phyloP scores from a whole-genome alignment of 2,888 invertebrate species.

The Hanleya hanleyi region DNA sequence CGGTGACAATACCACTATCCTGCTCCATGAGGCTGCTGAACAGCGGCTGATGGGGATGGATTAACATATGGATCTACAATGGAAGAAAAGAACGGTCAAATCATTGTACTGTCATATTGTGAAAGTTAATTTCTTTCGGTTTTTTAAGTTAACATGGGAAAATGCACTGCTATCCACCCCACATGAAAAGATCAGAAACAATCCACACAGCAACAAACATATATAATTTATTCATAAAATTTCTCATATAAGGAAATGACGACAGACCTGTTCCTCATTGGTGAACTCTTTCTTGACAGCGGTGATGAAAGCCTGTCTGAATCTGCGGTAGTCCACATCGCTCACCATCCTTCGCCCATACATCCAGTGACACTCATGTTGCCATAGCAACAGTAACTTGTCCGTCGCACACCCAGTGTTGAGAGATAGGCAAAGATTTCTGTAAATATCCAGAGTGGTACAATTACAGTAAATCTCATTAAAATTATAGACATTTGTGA shows the following conservation, averaged over 20 bases:
- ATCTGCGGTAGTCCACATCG: conserved; percentile 69
- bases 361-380: conserved; percentile 72
- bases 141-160: too few relatives aligned
- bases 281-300: conserved; percentile 71
- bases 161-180: too few relatives aligned
- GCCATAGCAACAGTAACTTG: conserved; percentile 70
- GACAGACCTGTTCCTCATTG: conserved; percentile 66
- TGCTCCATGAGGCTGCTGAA: conserved; percentile 71
- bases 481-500: too few relatives aligned
- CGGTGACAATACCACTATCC: conserved; percentile 70
- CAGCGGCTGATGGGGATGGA: conserved; percentile 58
- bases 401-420: conserved; percentile 60
- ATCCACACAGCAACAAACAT: too few relatives aligned
- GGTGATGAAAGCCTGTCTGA: conserved; percentile 66
- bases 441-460: too few relatives aligned
- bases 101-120: too few relatives aligned
- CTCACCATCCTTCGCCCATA: conserved; percentile 71
- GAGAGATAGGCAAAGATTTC: conserved; percentile 70
- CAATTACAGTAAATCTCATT: too few relatives aligned
- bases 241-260: too few relatives aligned
- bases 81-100: too few relatives aligned
- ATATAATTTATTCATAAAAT: too few relatives aligned
- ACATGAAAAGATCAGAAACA: too few relatives aligned
- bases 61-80: conserved; percentile 58
- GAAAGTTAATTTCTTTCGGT: too few relatives aligned